Percentiles rank a stretch among this genome's conserved stretches.
Conservation (phyloP, 2,888 invertebrate genomes). For the Ophonus ardosiacus region DNA sequence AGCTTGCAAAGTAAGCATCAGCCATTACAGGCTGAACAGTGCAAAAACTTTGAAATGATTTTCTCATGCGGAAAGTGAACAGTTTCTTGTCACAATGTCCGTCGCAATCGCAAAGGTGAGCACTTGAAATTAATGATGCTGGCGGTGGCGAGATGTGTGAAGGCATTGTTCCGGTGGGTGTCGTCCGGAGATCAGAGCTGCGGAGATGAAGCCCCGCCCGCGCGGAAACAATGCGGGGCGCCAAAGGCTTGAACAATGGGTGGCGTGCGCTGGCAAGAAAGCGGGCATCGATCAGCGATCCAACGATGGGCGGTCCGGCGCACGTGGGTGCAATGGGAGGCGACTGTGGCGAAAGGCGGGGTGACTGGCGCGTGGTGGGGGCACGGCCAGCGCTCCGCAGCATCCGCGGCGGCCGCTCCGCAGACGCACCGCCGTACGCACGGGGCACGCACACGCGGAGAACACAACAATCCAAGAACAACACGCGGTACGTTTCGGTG, state of each 20-base stretch:
- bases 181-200: slow-evolving; percentile 11
- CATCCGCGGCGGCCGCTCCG: slow-evolving; percentile 68
- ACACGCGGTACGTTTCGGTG: slow-evolving; percentile 5
- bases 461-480: slow-evolving; percentile 1
- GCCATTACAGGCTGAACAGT: slow-evolving; percentile 46
- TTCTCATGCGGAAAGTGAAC: slow-evolving; percentile 50
- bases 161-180: slow-evolving; percentile 56
- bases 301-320: slow-evolving; percentile 58
- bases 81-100: slow-evolving; percentile 49
- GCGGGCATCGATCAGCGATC: slow-evolving; percentile 60
- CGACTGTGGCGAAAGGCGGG: slow-evolving; percentile 67
- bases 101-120: slow-evolving; percentile 28
- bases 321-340: slow-evolving; percentile 64
- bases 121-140: slow-evolving; percentile 60
- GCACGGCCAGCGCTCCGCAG: slow-evolving; percentile 69
- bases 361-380: slow-evolving; percentile 71
- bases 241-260: slow-evolving; percentile 73
- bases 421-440: slow-evolving; percentile 76
- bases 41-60: slow-evolving; percentile 60
- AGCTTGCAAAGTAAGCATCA: slow-evolving; percentile 54
- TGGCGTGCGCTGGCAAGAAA: slow-evolving; percentile 71
- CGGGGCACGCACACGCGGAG: slow-evolving; percentile 72
- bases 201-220: slow-evolving; percentile 44
- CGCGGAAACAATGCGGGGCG: slow-evolving; percentile 73
- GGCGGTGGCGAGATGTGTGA: slow-evolving; percentile 24